A percentile compares a stretch with the other conserved stretches of the same genome.
These are phyloP conservation scores for Hemicentrotus pulcherrimus DNA, from an alignment of 35 echinoderm and acorn worm genomes.

Conservation along the genomic window DNA sequence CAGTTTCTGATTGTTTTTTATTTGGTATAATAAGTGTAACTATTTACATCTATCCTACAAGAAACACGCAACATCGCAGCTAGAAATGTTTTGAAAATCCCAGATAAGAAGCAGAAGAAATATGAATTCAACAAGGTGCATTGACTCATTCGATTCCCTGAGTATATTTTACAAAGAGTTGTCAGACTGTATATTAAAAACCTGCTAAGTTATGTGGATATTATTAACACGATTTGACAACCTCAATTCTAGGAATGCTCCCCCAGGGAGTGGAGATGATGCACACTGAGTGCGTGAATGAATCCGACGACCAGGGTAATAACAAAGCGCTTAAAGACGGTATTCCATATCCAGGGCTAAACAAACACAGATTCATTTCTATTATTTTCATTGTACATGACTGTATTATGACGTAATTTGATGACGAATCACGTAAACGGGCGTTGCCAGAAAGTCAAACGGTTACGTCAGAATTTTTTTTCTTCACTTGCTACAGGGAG, in stretches of 20 bases:
- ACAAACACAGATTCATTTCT: too few relatives aligned
- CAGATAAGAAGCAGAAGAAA: neutral
- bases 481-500: neutral
- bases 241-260: too few relatives aligned
- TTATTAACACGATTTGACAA: neutral
- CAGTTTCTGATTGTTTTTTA: neutral
- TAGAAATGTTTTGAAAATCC: neutral
- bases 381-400: too few relatives aligned
- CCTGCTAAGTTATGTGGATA: neutral
- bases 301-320: too few relatives aligned
- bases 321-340: too few relatives aligned
- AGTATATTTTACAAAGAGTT: neutral
- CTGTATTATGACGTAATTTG: too few relatives aligned
- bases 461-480: neutral
- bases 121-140: neutral
- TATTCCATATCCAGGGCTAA: too few relatives aligned
- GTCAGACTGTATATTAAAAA: neutral
- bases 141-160: too few relatives aligned
- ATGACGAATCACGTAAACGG: too few relatives aligned
- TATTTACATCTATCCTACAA: conserved; percentile 32
- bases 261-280: too few relatives aligned
- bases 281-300: too few relatives aligned
- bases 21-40: conserved; percentile 27
- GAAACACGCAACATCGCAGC: neutral
- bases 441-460: too few relatives aligned